A percentile compares a stretch with the other conserved stretches of the same genome.
phyloP scores from a whole-genome alignment of 2,797 vertebrate species.

The Dendrocincla tyrannina region DNA sequence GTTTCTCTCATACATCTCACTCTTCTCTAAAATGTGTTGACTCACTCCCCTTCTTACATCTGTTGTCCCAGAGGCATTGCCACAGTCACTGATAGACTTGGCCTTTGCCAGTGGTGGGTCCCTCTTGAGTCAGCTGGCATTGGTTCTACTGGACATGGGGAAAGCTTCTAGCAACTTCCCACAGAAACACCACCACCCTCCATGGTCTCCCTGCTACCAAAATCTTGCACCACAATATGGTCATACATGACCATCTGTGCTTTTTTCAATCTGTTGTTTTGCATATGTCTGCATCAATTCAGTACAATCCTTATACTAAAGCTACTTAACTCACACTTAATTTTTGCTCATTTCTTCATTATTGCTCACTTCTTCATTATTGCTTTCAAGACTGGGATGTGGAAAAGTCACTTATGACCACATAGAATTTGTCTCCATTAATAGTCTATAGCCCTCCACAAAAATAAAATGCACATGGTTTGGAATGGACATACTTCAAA shows the following conservation, averaged over 20 bases:
- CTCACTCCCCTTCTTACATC: background rate
- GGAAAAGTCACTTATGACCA: background rate
- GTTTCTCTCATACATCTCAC: background rate
- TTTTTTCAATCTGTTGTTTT: background rate
- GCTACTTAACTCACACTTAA: background rate
- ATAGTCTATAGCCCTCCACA: background rate
- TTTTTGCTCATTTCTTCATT: background rate
- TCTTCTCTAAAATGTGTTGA: background rate
- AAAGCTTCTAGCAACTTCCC: background rate
- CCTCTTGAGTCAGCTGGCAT: background rate
- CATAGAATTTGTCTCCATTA: background rate
- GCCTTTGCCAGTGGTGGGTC: background rate
- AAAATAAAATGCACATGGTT: background rate
- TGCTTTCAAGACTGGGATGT: background rate
- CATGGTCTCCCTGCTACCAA: background rate
- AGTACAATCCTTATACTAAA: background rate
- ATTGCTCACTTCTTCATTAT: background rate
- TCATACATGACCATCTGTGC: background rate
- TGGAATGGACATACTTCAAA: background rate
- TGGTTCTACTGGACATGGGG: background rate
- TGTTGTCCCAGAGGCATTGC: background rate
- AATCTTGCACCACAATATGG: background rate
- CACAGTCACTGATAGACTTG: accelerated
- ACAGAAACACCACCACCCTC: accelerated
- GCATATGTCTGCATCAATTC: background rate